Evolutionary conservation across 92 coral and sea anemone genomes (phyloP).

Genomic region (Epizoanthus ramosus): DNA sequence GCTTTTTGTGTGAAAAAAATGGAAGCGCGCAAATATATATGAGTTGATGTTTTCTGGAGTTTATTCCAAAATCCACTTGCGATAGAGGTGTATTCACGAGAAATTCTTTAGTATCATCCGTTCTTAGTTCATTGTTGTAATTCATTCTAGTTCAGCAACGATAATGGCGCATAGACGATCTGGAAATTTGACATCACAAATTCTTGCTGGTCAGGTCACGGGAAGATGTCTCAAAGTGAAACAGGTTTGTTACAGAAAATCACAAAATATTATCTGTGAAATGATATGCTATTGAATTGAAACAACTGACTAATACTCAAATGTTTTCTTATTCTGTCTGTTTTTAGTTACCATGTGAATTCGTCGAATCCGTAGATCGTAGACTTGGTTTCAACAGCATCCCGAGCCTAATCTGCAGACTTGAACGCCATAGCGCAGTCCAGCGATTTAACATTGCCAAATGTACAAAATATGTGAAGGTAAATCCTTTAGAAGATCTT

Average conservation of each 20-base stretch:
- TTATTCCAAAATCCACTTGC: conserved; percentile 25
- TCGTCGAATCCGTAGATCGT: conserved; percentile 79
- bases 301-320: not conserved
- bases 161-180: conserved; percentile 66
- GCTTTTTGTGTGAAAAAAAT: conserved; percentile 23
- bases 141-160: conserved; percentile 2
- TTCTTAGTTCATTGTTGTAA: not conserved
- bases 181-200: conserved; percentile 57
- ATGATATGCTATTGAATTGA: not conserved
- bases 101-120: not conserved
- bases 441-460: conserved; percentile 69
- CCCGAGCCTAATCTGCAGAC: conserved; percentile 68
- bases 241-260: conserved; percentile 61
- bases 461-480: conserved; percentile 65
- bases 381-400: conserved; percentile 78
- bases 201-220: conserved; percentile 62
- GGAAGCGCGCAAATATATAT: conserved; percentile 51
- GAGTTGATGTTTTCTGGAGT: conserved; percentile 23
- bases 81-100: conserved; percentile 3
- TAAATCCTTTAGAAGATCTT: conserved; percentile 7
- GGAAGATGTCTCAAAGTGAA: conserved; percentile 69
- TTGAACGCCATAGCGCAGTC: conserved; percentile 65
- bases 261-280: not conserved
- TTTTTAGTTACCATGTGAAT: conserved; percentile 72
- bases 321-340: conserved; percentile 1